Conservation (phyloP, 1,140 invertebrate species). For the Meloidogyne hapla region DNA sequence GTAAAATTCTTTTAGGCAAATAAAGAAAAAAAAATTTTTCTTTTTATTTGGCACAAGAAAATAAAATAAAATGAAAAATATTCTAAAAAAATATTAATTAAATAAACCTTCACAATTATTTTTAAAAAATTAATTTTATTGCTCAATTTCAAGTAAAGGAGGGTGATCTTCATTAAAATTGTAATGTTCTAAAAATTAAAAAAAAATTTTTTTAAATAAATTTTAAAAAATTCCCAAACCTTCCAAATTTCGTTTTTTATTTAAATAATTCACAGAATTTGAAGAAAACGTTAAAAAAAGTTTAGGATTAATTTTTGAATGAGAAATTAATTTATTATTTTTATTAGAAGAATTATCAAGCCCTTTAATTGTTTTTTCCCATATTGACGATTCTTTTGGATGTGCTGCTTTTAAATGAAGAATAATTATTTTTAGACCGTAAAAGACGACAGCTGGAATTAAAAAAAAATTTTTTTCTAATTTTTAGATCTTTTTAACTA, state of each 20-base stretch:
- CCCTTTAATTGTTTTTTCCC: slow-evolving; percentile 18
- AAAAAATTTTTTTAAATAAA: no score
- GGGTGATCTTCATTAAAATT: not conserved
- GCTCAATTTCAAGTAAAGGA: not conserved
- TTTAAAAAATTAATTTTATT: not conserved
- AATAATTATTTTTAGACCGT: slow-evolving; percentile 31
- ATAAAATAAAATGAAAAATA: no score
- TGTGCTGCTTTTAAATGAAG: slow-evolving; percentile 37
- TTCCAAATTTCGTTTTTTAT: no score
- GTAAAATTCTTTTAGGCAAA: no score
- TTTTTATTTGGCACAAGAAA: no score
- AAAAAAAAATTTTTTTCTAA: slow-evolving; percentile 6
- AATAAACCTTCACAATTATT: no score
- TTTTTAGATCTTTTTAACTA: no score
- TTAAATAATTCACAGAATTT: no score
- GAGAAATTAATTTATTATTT: not conserved
- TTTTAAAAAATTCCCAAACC: no score
- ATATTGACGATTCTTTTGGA: slow-evolving; percentile 32
- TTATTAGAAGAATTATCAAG: not conserved
- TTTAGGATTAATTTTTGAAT: not conserved
- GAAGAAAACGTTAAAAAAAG: not conserved
- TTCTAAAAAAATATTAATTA: no score
- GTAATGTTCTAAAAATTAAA: not conserved
- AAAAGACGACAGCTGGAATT: slow-evolving; percentile 34
- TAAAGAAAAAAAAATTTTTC: no score